Percentiles rank a stretch among this genome's conserved stretches.
Conservation (phyloP, 2,797 vertebrate species). For the Myotis myotis region DNA sequence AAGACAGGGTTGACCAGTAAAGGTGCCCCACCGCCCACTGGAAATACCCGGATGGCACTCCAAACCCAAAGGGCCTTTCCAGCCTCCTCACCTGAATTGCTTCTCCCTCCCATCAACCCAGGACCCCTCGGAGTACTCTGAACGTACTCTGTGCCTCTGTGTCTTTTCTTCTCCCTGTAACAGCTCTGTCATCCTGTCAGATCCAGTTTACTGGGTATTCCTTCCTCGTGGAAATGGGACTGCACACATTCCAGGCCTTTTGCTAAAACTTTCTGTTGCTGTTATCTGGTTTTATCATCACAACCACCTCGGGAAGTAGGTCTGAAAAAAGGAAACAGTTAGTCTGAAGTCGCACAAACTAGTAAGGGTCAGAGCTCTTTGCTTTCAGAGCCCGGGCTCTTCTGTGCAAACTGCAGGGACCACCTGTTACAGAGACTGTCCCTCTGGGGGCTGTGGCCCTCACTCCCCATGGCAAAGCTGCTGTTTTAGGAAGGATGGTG, state of each 20-base stretch:
- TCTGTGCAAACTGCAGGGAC: background rate
- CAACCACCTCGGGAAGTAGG: background rate
- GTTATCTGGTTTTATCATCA: background rate
- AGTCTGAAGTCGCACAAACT: background rate
- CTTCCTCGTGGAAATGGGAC: background rate
- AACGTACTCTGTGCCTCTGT: background rate
- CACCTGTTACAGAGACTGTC: background rate
- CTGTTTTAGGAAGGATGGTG: background rate
- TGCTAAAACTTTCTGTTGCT: background rate
- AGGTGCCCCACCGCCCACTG: background rate
- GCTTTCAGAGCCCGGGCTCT: background rate
- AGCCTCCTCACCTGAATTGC: background rate
- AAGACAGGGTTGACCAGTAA: background rate
- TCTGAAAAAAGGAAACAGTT: background rate
- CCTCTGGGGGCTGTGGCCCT: background rate
- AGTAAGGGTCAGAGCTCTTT: background rate
- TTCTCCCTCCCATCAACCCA: background rate
- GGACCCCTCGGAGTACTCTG: background rate
- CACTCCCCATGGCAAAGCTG: background rate
- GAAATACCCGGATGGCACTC: background rate
- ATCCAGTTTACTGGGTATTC: background rate
- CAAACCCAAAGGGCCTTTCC: background rate
- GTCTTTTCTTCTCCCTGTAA: background rate
- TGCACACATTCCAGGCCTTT: background rate
- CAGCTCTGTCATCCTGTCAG: background rate